These are phyloP conservation scores for Cantharis flavilabris DNA, from an alignment of 2,888 invertebrate species.

Conservation along the genomic window DNA sequence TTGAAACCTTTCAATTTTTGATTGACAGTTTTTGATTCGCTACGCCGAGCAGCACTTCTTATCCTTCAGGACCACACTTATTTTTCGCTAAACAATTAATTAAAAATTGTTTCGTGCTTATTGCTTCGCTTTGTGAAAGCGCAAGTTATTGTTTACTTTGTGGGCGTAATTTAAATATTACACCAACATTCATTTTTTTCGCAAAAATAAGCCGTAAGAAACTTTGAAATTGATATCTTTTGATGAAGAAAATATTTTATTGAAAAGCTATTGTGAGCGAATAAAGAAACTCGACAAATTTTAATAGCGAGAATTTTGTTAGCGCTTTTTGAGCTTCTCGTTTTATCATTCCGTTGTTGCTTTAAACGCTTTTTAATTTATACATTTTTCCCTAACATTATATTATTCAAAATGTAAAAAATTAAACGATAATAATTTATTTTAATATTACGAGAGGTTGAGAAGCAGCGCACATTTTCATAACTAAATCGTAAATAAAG, in stretches of 20 bases:
- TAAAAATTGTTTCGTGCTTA: not conserved
- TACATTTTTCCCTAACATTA: not conserved
- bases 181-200: not conserved
- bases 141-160: not conserved
- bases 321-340: not conserved
- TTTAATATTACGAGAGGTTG: not conserved
- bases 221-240: conserved; percentile 4
- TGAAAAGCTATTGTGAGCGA: not conserved
- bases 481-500: not conserved
- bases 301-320: not conserved
- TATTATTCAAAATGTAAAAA: not conserved
- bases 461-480: not conserved
- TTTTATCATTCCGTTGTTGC: not conserved
- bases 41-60: not conserved
- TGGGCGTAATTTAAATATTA: not conserved
- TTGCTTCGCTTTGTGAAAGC: not conserved
- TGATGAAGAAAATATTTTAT: not conserved
- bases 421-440: not conserved
- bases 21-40: conserved; percentile 14
- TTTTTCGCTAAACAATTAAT: not conserved
- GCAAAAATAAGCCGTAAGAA: not conserved
- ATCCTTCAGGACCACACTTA: not conserved
- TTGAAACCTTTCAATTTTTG: not conserved
- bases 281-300: not conserved
- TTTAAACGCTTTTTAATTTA: not conserved